Evolutionary conservation across 35 echinoderm and acorn worm genomes (phyloP), one percentile per base, ranked within the genome.

Genomic region (Antedon bifida): DNA sequence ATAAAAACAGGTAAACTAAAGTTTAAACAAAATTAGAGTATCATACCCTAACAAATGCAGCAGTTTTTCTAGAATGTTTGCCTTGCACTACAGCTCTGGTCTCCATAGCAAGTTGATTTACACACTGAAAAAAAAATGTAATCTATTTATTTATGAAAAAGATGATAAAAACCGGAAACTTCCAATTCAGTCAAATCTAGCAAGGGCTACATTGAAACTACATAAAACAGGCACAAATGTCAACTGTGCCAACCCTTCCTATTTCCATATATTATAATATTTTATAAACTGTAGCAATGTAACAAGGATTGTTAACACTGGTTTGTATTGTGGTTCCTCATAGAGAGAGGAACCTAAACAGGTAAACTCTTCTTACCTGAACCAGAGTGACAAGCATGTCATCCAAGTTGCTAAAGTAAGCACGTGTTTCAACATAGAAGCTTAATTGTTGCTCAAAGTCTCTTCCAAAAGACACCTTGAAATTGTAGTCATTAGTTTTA

Each of bases 11-110:
- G n/a, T n/a, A n/a, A n/a, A n/a, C n/a, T n/a, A n/a, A n/a, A n/a
- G n/a, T n/a, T n/a, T n/a, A n/a, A n/a, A n/a, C n/a, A n/a, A n/a
- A n/a, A n/a, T n/a, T n/a, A n/a, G n/a, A n/a, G n/a, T n/a, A n/a
- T n/a, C 86, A 76, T 75, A 96, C 93, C 82, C 93, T 89, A 55
- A 96, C 93, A 96, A 96, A 96, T 38, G 93, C 90, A 26, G 93
- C 87, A 4, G 93, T 96, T 74, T 96, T 96, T 39, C 93, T 86
- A 0, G 93, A 91, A 81, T 96, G 93, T 36, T 96, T 96, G 1
- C 93, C 90, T 81, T 91, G 91, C 87, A 96, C 86, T 1, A 91
- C 84, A 12, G 83, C 73, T n/a, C 89, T 82, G 14, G 93, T 96
- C 46, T 96, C 89, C 34, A 85, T 75, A 21, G 93, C 83, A 23